Percentiles rank a stretch among this genome's conserved stretches.
These are phyloP conservation scores for Falco berigora DNA, from an alignment of 2,797 vertebrate species.

Conservation along the genomic window DNA sequence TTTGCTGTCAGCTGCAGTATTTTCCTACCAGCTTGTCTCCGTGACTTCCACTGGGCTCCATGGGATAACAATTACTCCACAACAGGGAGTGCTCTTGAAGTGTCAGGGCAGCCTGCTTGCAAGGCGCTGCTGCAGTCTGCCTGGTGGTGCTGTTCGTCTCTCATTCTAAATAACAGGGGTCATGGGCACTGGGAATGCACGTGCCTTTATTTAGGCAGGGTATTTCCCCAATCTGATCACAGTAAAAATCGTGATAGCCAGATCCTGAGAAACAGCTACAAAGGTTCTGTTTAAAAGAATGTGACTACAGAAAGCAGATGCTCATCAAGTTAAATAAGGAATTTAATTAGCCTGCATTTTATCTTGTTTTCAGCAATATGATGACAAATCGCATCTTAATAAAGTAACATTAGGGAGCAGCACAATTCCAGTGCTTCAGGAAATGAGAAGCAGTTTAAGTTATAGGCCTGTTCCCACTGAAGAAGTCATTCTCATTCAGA, in stretches of 20 bases:
- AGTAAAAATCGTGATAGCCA: neutral
- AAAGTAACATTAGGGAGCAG: slow-evolving; percentile 55
- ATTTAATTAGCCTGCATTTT: slow-evolving; percentile 59
- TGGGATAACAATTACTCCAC: slow-evolving; percentile 23
- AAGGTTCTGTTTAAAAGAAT: slow-evolving; percentile 26
- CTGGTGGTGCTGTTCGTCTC: neutral
- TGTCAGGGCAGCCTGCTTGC: neutral
- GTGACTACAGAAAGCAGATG: slow-evolving; percentile 52
- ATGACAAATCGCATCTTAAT: slow-evolving; percentile 55
- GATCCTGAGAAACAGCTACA: neutral
- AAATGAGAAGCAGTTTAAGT: slow-evolving; percentile 42
- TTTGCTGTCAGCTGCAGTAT: slow-evolving; percentile 4
- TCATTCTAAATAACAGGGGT: neutral
- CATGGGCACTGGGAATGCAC: neutral
- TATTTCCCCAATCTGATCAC: neutral
- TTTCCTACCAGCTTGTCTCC: slow-evolving; percentile 24
- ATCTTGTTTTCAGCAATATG: slow-evolving; percentile 58
- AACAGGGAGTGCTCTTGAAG: slow-evolving; percentile 10
- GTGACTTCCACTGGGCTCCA: slow-evolving; percentile 13
- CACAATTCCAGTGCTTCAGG: slow-evolving; percentile 31
- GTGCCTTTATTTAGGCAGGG: neutral
- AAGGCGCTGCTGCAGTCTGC: neutral
- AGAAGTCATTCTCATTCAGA: slow-evolving; percentile 42
- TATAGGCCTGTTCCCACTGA: slow-evolving; percentile 22
- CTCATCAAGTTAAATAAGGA: slow-evolving; percentile 61